phyloP scores from a whole-genome alignment of 2,113 vertebrate species.

The Lophura nycthemera region DNA sequence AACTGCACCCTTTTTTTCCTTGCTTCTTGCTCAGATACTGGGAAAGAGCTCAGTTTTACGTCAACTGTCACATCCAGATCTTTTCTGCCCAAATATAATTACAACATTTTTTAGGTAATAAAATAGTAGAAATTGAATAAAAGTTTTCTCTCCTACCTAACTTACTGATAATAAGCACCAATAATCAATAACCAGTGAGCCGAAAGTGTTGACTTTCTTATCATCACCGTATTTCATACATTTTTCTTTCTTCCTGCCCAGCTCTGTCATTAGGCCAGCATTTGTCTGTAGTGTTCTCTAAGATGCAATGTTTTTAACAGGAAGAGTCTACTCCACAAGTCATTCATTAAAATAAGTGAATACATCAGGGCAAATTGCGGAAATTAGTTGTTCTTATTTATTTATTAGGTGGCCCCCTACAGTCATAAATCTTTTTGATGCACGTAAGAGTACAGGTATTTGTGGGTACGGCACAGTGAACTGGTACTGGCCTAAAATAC shows the following conservation, averaged over 20 bases:
- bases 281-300: background rate
- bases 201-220: background rate
- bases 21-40: background rate
- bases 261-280: background rate
- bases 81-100: background rate
- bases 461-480: background rate
- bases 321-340: background rate
- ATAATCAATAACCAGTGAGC: background rate
- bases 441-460: background rate
- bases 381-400: slow-evolving; percentile 28
- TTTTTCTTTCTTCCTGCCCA: background rate
- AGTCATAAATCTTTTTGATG: slow-evolving; percentile 11
- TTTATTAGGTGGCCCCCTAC: background rate
- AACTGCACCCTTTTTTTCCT: background rate
- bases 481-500: background rate
- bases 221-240: background rate
- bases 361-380: background rate
- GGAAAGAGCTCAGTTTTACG: background rate
- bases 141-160: background rate
- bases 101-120: background rate
- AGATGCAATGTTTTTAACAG: background rate
- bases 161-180: background rate
- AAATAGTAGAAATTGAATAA: background rate
- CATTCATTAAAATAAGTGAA: background rate
- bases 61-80: background rate